phyloP scores from a whole-genome alignment of 1,140 invertebrate genomes.

The Eupeodes corollae region DNA sequence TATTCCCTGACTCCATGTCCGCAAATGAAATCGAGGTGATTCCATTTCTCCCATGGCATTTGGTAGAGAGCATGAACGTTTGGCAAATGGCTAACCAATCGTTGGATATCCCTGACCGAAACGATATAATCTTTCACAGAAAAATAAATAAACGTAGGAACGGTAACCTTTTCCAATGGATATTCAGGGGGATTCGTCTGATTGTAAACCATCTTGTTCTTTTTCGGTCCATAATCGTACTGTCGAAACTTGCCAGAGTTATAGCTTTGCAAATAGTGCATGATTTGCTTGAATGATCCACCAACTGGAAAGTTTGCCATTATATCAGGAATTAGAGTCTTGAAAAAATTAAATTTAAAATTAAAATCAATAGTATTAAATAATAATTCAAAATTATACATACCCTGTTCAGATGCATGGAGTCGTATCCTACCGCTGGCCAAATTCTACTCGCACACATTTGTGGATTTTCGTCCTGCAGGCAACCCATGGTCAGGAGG shows the following conservation, averaged over 20 bases:
- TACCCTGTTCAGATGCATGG: slow-evolving; percentile 35
- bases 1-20: slow-evolving; percentile 46
- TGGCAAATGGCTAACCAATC: slow-evolving; percentile 34
- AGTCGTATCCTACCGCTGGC: slow-evolving; percentile 42
- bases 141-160: slow-evolving; percentile 51
- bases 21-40: slow-evolving; percentile 62
- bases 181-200: slow-evolving; percentile 44
- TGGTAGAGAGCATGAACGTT: slow-evolving; percentile 34
- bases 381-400: not conserved
- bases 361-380: not conserved
- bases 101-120: slow-evolving; percentile 48
- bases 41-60: slow-evolving; percentile 51
- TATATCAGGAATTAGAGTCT: slow-evolving; percentile 38
- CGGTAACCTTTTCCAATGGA: slow-evolving; percentile 45
- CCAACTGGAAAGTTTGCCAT: slow-evolving; percentile 43
- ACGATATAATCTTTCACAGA: slow-evolving; percentile 49
- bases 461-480: slow-evolving; percentile 34
- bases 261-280: slow-evolving; percentile 42
- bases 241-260: slow-evolving; percentile 31
- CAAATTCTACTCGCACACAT: slow-evolving; percentile 48
- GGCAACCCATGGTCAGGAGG: slow-evolving; percentile 40
- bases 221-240: slow-evolving; percentile 39
- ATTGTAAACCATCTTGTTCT: slow-evolving; percentile 42
- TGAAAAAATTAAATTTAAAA: slow-evolving; percentile 7
- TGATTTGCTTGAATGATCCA: slow-evolving; percentile 41